Base-by-base conservation (phyloP, 2,797 vertebrate genomes). In the Urosaurus nigricauda region DNA sequence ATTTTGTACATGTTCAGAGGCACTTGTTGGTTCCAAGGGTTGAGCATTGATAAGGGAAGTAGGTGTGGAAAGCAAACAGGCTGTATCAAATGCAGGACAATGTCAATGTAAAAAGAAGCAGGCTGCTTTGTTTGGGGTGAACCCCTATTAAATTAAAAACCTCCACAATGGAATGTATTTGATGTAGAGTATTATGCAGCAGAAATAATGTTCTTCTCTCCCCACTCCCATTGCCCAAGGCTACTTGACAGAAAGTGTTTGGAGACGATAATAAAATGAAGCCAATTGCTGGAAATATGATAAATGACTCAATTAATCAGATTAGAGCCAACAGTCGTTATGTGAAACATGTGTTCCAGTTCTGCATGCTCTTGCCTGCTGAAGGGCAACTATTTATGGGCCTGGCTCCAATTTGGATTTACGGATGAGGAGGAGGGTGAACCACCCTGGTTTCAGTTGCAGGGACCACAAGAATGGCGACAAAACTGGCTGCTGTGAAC, bases 221-320 rank as follows among this genome's bases (percentile, higher is more conserved):
- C 77, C 32, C 32, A 70, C 68, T 47, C 4, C 58, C 73, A 84
- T 89, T 90, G 4, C 14, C 65, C 82, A 71, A 85, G 88, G 90
- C 86, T 82, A 21, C 91, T 94, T 93, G 73, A 92, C 85, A 70
- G 89, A 90, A 90, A 88, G 77, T 83, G 84, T 78, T 84, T 88
- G 65, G 73, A 68, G 90, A 94, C 93, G 89, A 93, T 93, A 96
- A 97, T 94, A 95, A 95, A 96, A 95, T 92, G 65, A 53, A 11
- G 87, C 86, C 95, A 95, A 96, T 94, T 87, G 91, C 80, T 96
- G 93, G 95, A 95, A 96, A 94, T 91, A 94, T 51, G 93, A 93
- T 93, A 43, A 1, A 71, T 87, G 77, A 81, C 93, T 95, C 94
- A 65, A 85, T 93, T 93, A 91, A 88, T 88, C 88, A 77, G 89